Evolutionary conservation across 2,113 vertebrate species (phyloP).

Genomic region (Pandion haliaetus): DNA sequence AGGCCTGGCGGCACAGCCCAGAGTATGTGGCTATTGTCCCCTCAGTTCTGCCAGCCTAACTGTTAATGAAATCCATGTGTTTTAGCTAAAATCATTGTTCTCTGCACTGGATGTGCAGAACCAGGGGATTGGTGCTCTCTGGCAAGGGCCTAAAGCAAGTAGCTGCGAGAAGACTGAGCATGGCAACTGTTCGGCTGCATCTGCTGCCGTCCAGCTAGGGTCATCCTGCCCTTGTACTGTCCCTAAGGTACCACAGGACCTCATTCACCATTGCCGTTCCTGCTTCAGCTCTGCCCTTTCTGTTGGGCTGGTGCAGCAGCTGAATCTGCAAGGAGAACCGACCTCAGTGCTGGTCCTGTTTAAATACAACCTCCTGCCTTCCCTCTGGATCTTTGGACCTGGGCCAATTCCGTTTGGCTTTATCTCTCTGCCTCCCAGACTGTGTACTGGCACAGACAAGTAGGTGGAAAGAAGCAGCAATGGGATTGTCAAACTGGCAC

Average conservation of each 20-base stretch:
- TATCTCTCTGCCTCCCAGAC: neutral
- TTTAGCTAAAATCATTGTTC: neutral
- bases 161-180: neutral
- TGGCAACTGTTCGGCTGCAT: neutral
- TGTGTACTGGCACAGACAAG: neutral
- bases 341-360: neutral
- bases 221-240: neutral
- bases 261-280: neutral
- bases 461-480: neutral
- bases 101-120: neutral
- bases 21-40: neutral
- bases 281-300: neutral
- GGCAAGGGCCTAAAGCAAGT: neutral
- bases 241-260: neutral
- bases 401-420: neutral
- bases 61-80: neutral
- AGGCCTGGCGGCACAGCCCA: rapidly evolving
- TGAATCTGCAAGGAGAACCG: neutral
- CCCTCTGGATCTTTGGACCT: neutral
- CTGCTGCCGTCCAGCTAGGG: neutral
- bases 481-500: neutral
- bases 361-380: neutral
- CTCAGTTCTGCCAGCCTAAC: neutral
- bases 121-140: neutral
- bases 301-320: neutral